Percentiles rank a stretch among this genome's conserved stretches.
These are phyloP conservation scores for Acestrorhynchus altus DNA, from an alignment of 2,797 vertebrate species.

Conservation along the genomic window DNA sequence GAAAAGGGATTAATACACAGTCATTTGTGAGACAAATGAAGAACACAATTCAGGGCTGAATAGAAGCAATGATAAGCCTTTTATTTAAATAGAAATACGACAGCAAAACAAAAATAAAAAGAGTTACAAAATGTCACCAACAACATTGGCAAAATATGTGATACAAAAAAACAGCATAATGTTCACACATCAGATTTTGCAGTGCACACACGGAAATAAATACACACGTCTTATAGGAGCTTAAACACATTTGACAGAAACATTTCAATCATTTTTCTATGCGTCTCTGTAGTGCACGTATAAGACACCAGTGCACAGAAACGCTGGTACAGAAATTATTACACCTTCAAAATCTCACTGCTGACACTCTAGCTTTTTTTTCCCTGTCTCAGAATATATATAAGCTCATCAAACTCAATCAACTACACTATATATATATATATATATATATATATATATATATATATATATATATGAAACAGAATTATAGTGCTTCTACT, in stretches of 20 bases:
- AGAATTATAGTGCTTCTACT: not conserved
- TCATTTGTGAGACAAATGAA: conserved; percentile 19
- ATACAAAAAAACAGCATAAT: not conserved
- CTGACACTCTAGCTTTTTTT: not conserved
- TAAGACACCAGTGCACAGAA: not conserved
- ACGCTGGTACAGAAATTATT: not conserved
- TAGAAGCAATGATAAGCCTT: conserved; percentile 21
- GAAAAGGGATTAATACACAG: not conserved
- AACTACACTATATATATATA: too few relatives aligned
- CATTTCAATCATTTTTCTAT: not conserved
- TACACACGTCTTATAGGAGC: not conserved
- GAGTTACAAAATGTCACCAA: not conserved
- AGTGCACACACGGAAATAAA: not conserved
- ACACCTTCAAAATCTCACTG: not conserved
- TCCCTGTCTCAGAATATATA: not conserved
- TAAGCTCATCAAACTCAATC: not conserved
- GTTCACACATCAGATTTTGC: not conserved
- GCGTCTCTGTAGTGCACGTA: not conserved
- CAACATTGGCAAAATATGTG: not conserved
- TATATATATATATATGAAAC: not conserved
- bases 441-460: too few relatives aligned
- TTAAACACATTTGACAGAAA: not conserved
- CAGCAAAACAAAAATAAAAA: conserved; percentile 12
- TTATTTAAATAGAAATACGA: conserved; percentile 42
- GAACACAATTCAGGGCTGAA: conserved; percentile 25